Conservation (phyloP, 92 coral and sea anemone genomes). For the Parazoanthus swiftii region DNA sequence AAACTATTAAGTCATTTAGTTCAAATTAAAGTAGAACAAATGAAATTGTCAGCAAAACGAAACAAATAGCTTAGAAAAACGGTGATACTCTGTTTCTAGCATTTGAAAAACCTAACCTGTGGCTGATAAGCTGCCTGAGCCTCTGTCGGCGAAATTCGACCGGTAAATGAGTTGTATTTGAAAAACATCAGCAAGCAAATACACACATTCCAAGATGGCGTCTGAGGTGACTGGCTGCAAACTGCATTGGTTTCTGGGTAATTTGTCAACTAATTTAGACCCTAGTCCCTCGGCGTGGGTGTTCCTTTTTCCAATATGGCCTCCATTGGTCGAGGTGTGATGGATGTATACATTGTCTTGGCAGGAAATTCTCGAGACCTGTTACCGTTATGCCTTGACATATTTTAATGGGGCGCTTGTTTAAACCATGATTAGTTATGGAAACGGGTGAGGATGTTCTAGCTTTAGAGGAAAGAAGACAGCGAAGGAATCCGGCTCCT, state of each 20-base stretch:
- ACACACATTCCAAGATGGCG: conserved; percentile 60
- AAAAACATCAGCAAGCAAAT: conserved; percentile 75
- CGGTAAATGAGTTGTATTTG: conserved; percentile 85
- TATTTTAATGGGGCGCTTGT: conserved; percentile 22
- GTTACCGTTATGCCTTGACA: conserved; percentile 11
- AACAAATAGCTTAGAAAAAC: background rate
- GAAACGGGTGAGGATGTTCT: conserved; percentile 92
- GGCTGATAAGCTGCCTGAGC: conserved; percentile 92
- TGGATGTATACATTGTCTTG: conserved; percentile 8
- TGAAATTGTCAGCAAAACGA: no score
- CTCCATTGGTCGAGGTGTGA: conserved; percentile 46
- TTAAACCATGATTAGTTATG: conserved; percentile 84
- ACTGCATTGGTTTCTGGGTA: conserved; percentile 21
- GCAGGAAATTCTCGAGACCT: conserved; percentile 29
- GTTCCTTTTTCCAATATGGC: conserved; percentile 79
- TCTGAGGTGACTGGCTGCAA: background rate
- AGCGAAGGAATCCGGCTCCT: conserved; percentile 14
- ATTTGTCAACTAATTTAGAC: conserved; percentile 4
- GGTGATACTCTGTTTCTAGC: background rate
- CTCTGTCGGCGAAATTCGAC: conserved; percentile 80
- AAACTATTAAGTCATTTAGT: no score
- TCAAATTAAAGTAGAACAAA: no score
- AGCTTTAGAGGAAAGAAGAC: conserved; percentile 60
- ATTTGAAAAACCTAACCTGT: conserved; percentile 59
- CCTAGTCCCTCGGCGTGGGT: conserved; percentile 63